phyloP scores from a whole-genome alignment of 1,140 invertebrate genomes.

The Orius insidiosus region DNA sequence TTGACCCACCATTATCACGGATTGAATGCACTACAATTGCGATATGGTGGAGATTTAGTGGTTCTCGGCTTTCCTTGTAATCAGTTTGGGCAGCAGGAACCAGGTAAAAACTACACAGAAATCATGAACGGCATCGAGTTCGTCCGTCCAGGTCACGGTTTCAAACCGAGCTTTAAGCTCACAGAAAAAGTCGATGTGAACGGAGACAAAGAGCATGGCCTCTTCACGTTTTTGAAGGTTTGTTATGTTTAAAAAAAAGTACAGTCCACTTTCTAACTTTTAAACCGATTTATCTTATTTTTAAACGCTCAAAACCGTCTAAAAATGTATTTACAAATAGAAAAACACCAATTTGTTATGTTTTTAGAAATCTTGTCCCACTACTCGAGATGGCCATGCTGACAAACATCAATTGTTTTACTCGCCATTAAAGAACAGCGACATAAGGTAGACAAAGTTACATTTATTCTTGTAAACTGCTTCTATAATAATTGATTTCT shows the following conservation, averaged over 20 bases:
- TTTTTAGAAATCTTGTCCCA: conserved; percentile 23
- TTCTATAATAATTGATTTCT: too few species aligned
- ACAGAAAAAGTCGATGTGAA: conserved; percentile 37
- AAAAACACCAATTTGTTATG: too few species aligned
- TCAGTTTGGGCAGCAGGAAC: conserved; percentile 36
- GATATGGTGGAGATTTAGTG: conserved; percentile 24
- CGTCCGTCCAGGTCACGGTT: conserved; percentile 37
- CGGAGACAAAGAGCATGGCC: conserved; percentile 33
- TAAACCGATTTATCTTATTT: too few species aligned
- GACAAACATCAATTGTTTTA: conserved; percentile 27
- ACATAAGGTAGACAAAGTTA: too few species aligned
- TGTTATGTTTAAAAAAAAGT: too few species aligned
- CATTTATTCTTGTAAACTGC: too few species aligned
- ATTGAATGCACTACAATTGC: conserved; percentile 29
- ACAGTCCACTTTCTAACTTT: not conserved
- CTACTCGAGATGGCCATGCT: conserved; percentile 24
- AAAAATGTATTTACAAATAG: too few species aligned
- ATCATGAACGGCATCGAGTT: conserved; percentile 34
- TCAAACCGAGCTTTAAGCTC: conserved; percentile 32
- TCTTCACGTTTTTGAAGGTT: conserved; percentile 37
- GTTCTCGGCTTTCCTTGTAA: conserved; percentile 36
- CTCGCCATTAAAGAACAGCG: conserved; percentile 26
- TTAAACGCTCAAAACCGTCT: too few species aligned
- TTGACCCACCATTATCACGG: conserved; percentile 28
- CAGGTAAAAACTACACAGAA: conserved; percentile 30